Evolutionary conservation across 2,113 vertebrate species (phyloP), one percentile per base, ranked within the genome.

Genomic region (Marmota monax): DNA sequence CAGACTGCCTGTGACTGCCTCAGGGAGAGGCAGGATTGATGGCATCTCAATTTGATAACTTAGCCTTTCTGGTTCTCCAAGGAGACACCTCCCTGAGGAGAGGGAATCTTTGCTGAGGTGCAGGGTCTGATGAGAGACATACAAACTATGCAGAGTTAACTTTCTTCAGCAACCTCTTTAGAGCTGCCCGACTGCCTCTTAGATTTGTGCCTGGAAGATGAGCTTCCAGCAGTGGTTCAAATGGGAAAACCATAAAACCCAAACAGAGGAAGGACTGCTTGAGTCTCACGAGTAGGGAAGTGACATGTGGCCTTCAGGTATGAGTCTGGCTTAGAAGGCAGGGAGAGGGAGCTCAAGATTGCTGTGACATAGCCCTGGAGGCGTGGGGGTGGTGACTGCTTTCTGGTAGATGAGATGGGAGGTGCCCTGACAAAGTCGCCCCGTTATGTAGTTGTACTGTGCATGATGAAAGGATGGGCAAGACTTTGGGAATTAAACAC

Each of bases 141-240:
- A 17, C 7, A n/a, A 29, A 45, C 11, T 61, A 22, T 1, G 0
- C 1, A 0, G 1, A 32, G 16, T 53, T 23, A 14, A 7, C 27
- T 58, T 48, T 18, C 77, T 34, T 42, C 83, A n/a, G 9, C 0
- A 48, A 63, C 29, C 74, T n/a, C 16, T 2, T 63, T 1, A 32
- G 42, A 73, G n/a, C 53, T 73, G 6, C 12, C n/a, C 20, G 78
- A 29, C 11, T 4, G 39, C 39, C 77, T 65, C 29, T 51, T n/a
- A 61, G 42, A 22, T 39, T 4, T 42, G 58, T 72, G 48, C 18
- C 67, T 39, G 10, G 65, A 83, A n/a, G 65, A 29, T 3, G 42
- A 32, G 23, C 37, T 53, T 74, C n/a, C 27, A 29, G 51, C 14
- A 11, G 4, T 39, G 73, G 13, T 77, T 32, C 7, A 22, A 32